Percentiles rank a stretch among this genome's conserved stretches.
phyloP scores from a whole-genome alignment of 1,140 invertebrate species.

The Acyrthosiphon pisum region DNA sequence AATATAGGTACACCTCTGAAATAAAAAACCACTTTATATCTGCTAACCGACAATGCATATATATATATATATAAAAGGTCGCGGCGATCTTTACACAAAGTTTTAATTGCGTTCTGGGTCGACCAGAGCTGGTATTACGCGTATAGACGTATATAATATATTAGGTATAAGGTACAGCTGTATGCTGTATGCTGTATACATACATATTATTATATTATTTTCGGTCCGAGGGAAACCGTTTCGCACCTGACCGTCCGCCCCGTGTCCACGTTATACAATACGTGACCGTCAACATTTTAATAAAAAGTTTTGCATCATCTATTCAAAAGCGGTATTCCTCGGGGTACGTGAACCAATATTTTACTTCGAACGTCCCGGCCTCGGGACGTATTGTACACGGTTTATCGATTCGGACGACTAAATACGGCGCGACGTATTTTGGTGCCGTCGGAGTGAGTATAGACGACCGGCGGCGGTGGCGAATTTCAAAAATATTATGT shows the following conservation, averaged over 20 bases:
- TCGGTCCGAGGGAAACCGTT: not conserved
- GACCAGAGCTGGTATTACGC: not conserved
- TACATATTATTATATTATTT: constrained; percentile 11
- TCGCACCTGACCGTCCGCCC: not conserved
- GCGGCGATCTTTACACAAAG: not conserved
- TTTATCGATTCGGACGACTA: not conserved
- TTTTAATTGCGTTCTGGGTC: not conserved
- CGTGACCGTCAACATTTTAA: constrained; percentile 8
- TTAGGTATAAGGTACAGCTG: too few relatives aligned
- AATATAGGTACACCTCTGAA: not conserved
- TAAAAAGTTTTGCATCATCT: constrained; percentile 1
- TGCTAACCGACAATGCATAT: not conserved
- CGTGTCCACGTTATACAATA: not conserved
- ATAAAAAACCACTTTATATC: not conserved
- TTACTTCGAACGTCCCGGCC: not conserved
- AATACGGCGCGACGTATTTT: not conserved
- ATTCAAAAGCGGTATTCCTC: constrained; percentile 9
- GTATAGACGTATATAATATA: not conserved
- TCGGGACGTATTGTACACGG: not conserved
- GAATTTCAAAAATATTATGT: not conserved
- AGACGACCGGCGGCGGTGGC: not conserved
- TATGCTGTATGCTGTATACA: too few relatives aligned
- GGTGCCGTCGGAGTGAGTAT: too few relatives aligned
- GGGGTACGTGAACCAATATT: not conserved
- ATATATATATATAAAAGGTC: not conserved